A percentile compares a stretch with the other conserved stretches of the same genome.
phyloP scores from a whole-genome alignment of 2,113 vertebrate genomes.

The Eudorcas thomsonii region DNA sequence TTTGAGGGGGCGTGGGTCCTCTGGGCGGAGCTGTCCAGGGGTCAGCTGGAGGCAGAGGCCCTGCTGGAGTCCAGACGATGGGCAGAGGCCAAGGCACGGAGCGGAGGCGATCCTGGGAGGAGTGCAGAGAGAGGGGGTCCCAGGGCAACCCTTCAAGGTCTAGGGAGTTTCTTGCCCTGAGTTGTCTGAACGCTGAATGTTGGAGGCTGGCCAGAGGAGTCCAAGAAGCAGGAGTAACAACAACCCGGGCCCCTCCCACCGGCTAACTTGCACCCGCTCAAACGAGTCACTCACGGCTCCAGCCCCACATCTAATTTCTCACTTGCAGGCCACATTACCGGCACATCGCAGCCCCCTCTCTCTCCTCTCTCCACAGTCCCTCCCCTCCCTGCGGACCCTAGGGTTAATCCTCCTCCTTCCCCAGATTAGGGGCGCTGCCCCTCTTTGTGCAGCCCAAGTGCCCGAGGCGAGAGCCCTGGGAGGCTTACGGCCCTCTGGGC shows the following conservation, averaged over 20 bases:
- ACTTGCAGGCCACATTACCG: not conserved
- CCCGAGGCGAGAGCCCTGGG: conserved; percentile 76
- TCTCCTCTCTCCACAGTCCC: not conserved
- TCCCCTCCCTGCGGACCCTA: not conserved
- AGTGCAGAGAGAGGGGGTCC: not conserved
- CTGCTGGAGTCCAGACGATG: not conserved
- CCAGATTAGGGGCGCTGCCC: conserved; percentile 74
- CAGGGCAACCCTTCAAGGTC: not conserved
- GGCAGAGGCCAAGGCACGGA: not conserved
- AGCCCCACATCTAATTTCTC: not conserved
- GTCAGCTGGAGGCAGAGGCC: not conserved
- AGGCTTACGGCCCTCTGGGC: conserved; percentile 69
- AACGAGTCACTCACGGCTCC: not conserved
- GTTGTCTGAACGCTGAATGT: not conserved
- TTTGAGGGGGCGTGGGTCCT: not conserved
- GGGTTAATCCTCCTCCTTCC: conserved; percentile 72
- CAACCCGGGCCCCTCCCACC: not conserved
- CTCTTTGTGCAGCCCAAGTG: conserved; percentile 74
- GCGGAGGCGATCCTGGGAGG: not conserved
- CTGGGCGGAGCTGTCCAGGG: not conserved
- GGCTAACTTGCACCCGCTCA: too few species aligned
- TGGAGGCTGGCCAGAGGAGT: not conserved
- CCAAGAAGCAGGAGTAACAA: not conserved
- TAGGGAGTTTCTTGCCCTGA: not conserved
- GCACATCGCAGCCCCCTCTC: not conserved